Evolutionary conservation across 2,888 invertebrate species (phyloP).

Genomic region (Alentia gelatinosa): DNA sequence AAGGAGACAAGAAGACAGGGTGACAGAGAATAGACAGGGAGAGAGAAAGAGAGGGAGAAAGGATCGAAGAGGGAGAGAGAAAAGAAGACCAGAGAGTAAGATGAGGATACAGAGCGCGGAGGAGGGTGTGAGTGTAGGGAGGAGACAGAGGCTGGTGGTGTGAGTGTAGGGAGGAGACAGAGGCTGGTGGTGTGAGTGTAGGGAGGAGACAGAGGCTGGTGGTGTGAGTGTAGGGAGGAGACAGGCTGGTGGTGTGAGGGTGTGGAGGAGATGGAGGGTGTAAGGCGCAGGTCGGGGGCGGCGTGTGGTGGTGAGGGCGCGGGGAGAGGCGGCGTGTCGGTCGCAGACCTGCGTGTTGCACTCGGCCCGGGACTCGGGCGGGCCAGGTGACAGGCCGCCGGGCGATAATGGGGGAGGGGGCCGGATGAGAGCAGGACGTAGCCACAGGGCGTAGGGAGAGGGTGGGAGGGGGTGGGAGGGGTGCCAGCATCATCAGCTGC

Average conservation of each 20-base stretch:
- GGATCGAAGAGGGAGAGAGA: too few relatives aligned
- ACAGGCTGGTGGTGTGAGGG: not conserved
- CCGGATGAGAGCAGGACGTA: not conserved
- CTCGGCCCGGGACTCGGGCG: not conserved
- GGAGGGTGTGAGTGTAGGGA: too few relatives aligned
- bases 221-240: not conserved
- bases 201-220: not conserved
- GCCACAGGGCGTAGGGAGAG: not conserved
- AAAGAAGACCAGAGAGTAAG: too few relatives aligned
- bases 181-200: not conserved
- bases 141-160: too few relatives aligned
- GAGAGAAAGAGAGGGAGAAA: too few relatives aligned
- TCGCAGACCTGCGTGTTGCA: not conserved
- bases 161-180: not conserved
- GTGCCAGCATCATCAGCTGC: not conserved
- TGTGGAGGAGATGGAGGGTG: not conserved
- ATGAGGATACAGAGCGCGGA: too few relatives aligned
- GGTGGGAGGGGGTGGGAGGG: not conserved
- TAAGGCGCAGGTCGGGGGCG: not conserved
- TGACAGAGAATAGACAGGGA: too few relatives aligned
- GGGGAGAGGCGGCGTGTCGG: not conserved
- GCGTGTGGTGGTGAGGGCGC: not conserved
- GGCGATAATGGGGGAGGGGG: not conserved
- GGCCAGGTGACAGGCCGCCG: not conserved
- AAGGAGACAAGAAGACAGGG: too few relatives aligned